Percentiles rank a stretch among this genome's conserved stretches.
phyloP scores from a whole-genome alignment of 2,888 invertebrate genomes.

The Drosophila birchii region DNA sequence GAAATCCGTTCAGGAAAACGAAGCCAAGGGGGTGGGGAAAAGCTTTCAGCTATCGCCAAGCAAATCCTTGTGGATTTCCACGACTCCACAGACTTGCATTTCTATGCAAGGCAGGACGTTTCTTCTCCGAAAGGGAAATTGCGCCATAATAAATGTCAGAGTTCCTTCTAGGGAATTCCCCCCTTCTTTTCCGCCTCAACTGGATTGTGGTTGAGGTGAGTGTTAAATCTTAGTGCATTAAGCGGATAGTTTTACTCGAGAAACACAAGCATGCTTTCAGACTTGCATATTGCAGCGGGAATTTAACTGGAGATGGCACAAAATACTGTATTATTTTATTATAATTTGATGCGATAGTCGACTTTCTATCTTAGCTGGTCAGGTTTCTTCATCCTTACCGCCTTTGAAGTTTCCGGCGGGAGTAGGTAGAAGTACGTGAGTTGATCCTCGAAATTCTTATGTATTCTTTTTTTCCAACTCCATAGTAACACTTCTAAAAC shows the following conservation, averaged over 20 bases:
- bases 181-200: background rate
- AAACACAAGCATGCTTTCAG: background rate
- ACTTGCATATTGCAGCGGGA: background rate
- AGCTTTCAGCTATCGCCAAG: slow-evolving; percentile 72
- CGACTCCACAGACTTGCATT: slow-evolving; percentile 72
- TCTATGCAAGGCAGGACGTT: slow-evolving; percentile 51
- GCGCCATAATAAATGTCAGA: slow-evolving; percentile 57
- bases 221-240: slow-evolving; percentile 7
- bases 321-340: too few relatives aligned
- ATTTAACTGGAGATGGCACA: background rate
- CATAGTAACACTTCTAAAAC: background rate
- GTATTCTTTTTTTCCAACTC: background rate
- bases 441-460: background rate
- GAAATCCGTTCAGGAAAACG: slow-evolving; percentile 49
- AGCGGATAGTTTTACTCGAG: background rate
- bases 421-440: background rate
- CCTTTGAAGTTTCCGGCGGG: slow-evolving; percentile 43
- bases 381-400: slow-evolving; percentile 57
- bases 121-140: slow-evolving; percentile 29
- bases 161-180: slow-evolving; percentile 21
- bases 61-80: slow-evolving; percentile 71
- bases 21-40: slow-evolving; percentile 29
- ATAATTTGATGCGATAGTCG: background rate
- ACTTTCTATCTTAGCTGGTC: slow-evolving; percentile 57
- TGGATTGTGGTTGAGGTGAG: slow-evolving; percentile 6